Conservation (phyloP, 1,140 invertebrate genomes). For the Drosophila repletoides region DNA sequence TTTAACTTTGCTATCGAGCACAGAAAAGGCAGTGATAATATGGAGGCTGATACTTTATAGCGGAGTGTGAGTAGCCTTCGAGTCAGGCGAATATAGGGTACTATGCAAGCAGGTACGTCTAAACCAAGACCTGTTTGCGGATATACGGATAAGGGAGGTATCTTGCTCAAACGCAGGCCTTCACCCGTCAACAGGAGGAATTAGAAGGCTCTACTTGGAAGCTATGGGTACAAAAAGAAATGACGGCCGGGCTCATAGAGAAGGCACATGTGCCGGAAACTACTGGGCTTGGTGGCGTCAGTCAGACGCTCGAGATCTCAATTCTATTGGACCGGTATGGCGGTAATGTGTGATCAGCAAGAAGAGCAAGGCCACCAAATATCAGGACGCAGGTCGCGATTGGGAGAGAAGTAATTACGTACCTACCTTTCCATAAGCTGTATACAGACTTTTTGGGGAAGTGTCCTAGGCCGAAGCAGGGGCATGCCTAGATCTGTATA, state of each 20-base stretch:
- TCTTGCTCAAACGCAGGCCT: no score
- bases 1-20: neutral
- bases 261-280: neutral
- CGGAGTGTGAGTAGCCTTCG: neutral
- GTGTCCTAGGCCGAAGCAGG: neutral
- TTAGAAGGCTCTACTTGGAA: neutral
- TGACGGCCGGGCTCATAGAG: neutral
- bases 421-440: neutral
- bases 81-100: no score
- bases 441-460: slow-evolving; percentile 2
- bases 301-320: neutral
- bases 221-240: neutral
- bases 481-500: slow-evolving; percentile 1
- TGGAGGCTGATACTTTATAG: neutral
- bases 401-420: neutral
- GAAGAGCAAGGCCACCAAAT: neutral
- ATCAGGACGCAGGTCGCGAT: neutral
- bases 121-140: no score
- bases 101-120: no score
- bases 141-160: no score
- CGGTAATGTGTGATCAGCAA: neutral
- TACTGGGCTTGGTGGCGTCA: neutral
- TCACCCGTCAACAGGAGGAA: neutral
- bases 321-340: slow-evolving; percentile 4
- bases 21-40: neutral